Evolutionary conservation across 2,113 vertebrate genomes (phyloP).

Genomic region (Gulo gulo): DNA sequence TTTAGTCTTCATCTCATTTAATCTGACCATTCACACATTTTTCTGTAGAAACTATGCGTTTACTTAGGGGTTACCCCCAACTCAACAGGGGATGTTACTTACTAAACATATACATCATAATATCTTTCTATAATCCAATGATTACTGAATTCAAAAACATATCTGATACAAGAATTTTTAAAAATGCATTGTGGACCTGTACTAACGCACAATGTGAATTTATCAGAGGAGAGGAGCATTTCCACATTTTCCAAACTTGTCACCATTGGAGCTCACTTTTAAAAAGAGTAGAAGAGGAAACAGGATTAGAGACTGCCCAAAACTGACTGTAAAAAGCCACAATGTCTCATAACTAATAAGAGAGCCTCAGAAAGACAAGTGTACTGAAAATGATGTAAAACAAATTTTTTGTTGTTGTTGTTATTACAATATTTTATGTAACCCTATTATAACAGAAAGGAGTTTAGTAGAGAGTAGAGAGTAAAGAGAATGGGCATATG

Average conservation of each 20-base stretch:
- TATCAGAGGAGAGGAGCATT: neutral
- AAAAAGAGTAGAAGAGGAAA: conserved; percentile 6
- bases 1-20: neutral
- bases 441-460: neutral
- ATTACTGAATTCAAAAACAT: conserved; percentile 42
- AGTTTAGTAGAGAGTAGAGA: neutral
- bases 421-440: conserved; percentile 18
- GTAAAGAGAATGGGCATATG: neutral
- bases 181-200: neutral
- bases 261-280: neutral
- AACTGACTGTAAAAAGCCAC: conserved; percentile 24
- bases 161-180: neutral
- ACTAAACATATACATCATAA: neutral
- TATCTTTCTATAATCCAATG: neutral
- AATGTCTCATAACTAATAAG: neutral
- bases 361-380: neutral
- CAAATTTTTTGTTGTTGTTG: neutral
- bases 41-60: neutral
- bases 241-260: neutral
- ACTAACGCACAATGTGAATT: neutral
- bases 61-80: neutral
- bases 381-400: conserved; percentile 4
- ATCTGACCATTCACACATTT: neutral
- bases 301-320: neutral
- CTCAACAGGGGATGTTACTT: neutral